These are phyloP conservation scores for Itoplectis maculator DNA, from an alignment of 2,888 invertebrate genomes.

Conservation along the genomic window DNA sequence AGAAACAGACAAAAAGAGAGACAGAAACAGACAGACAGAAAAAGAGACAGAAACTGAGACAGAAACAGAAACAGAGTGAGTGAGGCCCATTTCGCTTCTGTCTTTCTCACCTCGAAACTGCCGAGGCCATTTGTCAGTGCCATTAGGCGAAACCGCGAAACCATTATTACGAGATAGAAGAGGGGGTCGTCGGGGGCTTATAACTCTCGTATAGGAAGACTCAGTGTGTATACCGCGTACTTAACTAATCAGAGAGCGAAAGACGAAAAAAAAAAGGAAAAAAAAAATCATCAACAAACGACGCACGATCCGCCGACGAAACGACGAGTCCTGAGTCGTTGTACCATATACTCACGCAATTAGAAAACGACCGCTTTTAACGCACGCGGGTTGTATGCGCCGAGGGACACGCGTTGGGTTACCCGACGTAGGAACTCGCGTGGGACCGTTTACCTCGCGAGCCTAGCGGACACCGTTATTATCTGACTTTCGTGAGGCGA, in stretches of 20 bases:
- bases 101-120: conserved; percentile 58
- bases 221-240: conserved; percentile 17
- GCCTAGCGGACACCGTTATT: conserved; percentile 49
- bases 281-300: conserved; percentile 29
- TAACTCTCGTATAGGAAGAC: conserved; percentile 4
- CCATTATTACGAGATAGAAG: conserved; percentile 62
- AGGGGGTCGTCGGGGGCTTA: too few species aligned
- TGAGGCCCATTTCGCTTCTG: not conserved
- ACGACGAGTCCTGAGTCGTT: conserved; percentile 57
- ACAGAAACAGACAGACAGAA: too few species aligned
- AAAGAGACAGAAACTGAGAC: too few species aligned
- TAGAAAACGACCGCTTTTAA: conserved; percentile 68
- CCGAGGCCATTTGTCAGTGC: conserved; percentile 68
- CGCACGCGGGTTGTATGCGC: conserved; percentile 21
- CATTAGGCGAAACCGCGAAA: conserved; percentile 69
- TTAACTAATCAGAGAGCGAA: conserved; percentile 49
- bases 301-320: conserved; percentile 39
- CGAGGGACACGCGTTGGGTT: not conserved
- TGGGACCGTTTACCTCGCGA: conserved; percentile 62
- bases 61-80: too few species aligned
- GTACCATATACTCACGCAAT: conserved; percentile 58
- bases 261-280: conserved; percentile 17
- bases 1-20: too few species aligned
- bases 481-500: conserved; percentile 47
- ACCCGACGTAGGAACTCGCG: conserved; percentile 49